A percentile compares a stretch with the other conserved stretches of the same genome.
These are phyloP conservation scores for Troides aeacus DNA, from an alignment of 2,888 invertebrate species.

Conservation along the genomic window DNA sequence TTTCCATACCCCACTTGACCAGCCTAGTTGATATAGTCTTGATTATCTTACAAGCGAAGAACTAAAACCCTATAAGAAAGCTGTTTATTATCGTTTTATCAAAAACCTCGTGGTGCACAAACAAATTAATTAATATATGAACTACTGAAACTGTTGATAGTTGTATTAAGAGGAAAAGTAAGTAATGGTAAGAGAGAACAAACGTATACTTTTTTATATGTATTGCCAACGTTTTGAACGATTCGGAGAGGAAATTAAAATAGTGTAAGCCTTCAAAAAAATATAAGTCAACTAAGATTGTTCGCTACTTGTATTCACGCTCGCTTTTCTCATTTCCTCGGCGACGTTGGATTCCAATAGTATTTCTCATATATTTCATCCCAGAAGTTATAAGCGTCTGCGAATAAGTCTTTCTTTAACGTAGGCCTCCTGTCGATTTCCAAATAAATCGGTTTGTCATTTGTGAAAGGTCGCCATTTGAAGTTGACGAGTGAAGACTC, in stretches of 20 bases:
- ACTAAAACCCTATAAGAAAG: too few relatives aligned
- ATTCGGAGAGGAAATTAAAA: background rate
- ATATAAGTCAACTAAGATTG: background rate
- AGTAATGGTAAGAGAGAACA: too few relatives aligned
- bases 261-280: background rate
- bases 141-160: too few relatives aligned
- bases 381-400: constrained; percentile 58
- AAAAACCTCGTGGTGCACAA: too few relatives aligned
- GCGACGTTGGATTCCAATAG: constrained; percentile 58
- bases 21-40: too few relatives aligned
- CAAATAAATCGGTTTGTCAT: constrained; percentile 53
- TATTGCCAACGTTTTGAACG: background rate
- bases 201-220: background rate
- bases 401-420: constrained; percentile 53
- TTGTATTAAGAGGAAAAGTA: too few relatives aligned
- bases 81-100: too few relatives aligned
- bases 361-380: constrained; percentile 58
- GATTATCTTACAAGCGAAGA: too few relatives aligned
- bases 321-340: constrained; percentile 24
- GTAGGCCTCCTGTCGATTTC: constrained; percentile 53
- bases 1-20: too few relatives aligned
- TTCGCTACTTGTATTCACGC: background rate
- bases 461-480: constrained; percentile 60
- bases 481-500: constrained; percentile 55
- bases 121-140: too few relatives aligned